A percentile compares a stretch with the other conserved stretches of the same genome.
Conservation (phyloP, 2,888 invertebrate species). For the Baccha elongata region DNA sequence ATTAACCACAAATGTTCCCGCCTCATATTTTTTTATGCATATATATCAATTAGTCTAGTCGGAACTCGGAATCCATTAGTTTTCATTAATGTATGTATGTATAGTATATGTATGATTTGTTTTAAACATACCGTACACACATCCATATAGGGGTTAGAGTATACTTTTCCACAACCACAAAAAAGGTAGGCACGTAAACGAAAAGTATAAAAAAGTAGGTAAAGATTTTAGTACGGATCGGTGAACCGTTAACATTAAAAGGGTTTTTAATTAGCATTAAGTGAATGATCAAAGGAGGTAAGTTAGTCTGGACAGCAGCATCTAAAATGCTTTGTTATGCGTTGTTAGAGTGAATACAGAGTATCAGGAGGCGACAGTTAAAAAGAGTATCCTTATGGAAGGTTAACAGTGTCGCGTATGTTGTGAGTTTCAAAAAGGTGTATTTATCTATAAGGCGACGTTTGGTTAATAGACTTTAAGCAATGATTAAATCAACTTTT, state of each 20-base stretch:
- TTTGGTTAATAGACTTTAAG: slow-evolving; percentile 38
- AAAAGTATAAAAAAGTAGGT: background rate
- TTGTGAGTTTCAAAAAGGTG: background rate
- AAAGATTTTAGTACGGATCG: slow-evolving; percentile 35
- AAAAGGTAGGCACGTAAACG: background rate
- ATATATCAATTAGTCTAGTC: slow-evolving; percentile 32
- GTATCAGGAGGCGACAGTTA: background rate
- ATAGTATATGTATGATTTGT: background rate
- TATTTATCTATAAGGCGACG: slow-evolving; percentile 13
- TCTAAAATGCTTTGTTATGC: slow-evolving; percentile 31
- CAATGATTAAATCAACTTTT: slow-evolving; percentile 57
- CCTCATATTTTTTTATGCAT: background rate
- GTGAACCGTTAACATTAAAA: slow-evolving; percentile 61
- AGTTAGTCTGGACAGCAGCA: slow-evolving; percentile 48
- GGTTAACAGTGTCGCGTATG: slow-evolving; percentile 16
- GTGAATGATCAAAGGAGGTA: slow-evolving; percentile 62
- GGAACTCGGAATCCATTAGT: background rate
- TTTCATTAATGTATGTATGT: background rate
- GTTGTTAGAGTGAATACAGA: background rate
- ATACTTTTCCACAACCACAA: background rate
- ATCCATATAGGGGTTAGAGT: background rate
- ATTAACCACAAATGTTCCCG: background rate
- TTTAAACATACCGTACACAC: background rate
- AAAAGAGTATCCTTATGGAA: slow-evolving; percentile 3
- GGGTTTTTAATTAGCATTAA: slow-evolving; percentile 63